Evolutionary conservation across 1,140 invertebrate genomes (phyloP).

Genomic region (Caenorhabditis inopinata): DNA sequence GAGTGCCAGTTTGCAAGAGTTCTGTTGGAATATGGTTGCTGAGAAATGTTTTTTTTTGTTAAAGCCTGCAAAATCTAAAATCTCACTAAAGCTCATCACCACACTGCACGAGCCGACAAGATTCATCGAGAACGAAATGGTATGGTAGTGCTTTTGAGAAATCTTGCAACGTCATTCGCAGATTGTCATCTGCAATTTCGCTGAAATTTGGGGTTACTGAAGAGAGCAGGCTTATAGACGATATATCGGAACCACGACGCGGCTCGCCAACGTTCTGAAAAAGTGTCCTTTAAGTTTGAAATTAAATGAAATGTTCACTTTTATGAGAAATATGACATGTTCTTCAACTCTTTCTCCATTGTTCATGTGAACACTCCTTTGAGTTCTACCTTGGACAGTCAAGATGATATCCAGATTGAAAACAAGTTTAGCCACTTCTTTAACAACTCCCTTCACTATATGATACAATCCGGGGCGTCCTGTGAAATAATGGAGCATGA

Average conservation of each 20-base stretch:
- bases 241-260: not conserved
- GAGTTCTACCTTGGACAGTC: slow-evolving; percentile 55
- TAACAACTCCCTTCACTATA: slow-evolving; percentile 66
- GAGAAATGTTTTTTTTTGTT: not conserved
- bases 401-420: slow-evolving; percentile 63
- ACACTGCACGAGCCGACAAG: slow-evolving; percentile 58
- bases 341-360: slow-evolving; percentile 49
- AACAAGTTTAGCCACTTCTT: slow-evolving; percentile 60
- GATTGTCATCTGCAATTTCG: not conserved
- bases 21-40: slow-evolving; percentile 56
- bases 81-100: slow-evolving; percentile 60
- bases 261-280: slow-evolving; percentile 6
- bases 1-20: slow-evolving; percentile 57
- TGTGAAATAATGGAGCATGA: slow-evolving; percentile 67
- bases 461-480: slow-evolving; percentile 66
- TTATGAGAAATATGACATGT: slow-evolving; percentile 50
- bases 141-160: slow-evolving; percentile 65
- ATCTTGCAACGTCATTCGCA: slow-evolving; percentile 20
- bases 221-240: not conserved
- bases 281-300: not conserved
- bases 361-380: slow-evolving; percentile 47
- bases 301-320: slow-evolving; percentile 21
- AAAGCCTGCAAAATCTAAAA: too few species aligned
- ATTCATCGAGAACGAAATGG: slow-evolving; percentile 67
- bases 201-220: not conserved